phyloP scores from a whole-genome alignment of 2,797 vertebrate species.

The Alectoris magna region DNA sequence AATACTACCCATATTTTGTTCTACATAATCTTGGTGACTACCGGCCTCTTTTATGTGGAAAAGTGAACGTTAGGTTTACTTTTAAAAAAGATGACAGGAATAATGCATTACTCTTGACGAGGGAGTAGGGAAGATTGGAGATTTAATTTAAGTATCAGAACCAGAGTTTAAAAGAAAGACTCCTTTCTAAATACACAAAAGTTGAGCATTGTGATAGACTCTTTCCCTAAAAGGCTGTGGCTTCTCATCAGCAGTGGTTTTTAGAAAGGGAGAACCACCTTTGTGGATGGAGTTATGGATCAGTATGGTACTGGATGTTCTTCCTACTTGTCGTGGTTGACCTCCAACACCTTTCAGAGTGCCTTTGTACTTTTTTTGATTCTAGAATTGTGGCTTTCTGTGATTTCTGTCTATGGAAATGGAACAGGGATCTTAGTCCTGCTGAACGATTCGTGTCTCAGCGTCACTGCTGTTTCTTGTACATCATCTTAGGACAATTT shows the following conservation, averaged over 20 bases:
- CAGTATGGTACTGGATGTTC: background rate
- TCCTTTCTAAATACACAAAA: background rate
- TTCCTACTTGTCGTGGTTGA: background rate
- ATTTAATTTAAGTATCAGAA: background rate
- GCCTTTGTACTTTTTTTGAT: background rate
- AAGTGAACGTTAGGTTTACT: background rate
- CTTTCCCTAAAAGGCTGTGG: background rate
- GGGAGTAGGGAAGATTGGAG: background rate
- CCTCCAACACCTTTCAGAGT: background rate
- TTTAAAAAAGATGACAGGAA: background rate
- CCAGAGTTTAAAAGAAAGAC: background rate
- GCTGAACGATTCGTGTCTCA: background rate
- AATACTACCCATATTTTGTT: rapidly evolving
- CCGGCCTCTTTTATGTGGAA: background rate
- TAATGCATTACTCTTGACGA: background rate
- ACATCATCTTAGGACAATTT: background rate
- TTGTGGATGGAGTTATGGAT: background rate
- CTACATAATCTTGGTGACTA: background rate
- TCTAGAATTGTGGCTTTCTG: background rate
- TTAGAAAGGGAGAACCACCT: background rate
- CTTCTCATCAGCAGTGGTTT: background rate
- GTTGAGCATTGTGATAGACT: background rate
- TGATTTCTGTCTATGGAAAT: background rate
- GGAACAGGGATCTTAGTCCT: background rate
- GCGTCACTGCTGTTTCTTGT: background rate